These are phyloP conservation scores for Cryptus viduatorius DNA, from an alignment of 2,888 invertebrate genomes.

Conservation along the genomic window DNA sequence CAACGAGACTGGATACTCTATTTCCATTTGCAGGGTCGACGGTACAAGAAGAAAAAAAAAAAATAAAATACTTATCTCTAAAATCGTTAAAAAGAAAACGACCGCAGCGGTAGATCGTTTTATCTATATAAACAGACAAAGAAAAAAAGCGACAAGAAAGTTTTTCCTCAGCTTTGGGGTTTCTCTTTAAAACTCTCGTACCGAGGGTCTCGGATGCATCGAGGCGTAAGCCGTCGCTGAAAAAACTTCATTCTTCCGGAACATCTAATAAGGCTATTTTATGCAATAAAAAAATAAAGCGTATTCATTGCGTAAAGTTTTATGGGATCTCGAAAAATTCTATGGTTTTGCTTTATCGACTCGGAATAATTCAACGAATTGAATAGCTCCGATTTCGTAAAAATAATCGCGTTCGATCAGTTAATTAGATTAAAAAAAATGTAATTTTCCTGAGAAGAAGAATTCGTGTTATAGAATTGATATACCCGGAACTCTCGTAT, in stretches of 20 bases:
- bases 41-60: constrained; percentile 1
- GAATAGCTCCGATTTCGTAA: background rate
- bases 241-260: constrained; percentile 1
- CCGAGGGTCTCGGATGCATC: background rate
- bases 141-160: constrained; percentile 23
- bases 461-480: background rate
- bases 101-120: constrained; percentile 7
- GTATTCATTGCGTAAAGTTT: background rate
- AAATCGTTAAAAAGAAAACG: background rate
- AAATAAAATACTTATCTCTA: background rate
- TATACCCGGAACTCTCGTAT: background rate
- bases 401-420: background rate
- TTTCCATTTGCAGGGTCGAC: constrained; percentile 12
- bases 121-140: background rate
- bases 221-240: background rate
- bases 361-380: background rate
- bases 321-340: too few relatives aligned
- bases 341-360: background rate
- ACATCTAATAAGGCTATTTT: background rate
- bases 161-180: constrained; percentile 15
- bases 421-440: background rate
- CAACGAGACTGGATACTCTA: background rate
- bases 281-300: background rate
- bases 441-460: background rate
- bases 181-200: background rate